Conservation (phyloP, 92 coral and sea anemone species). For the Actinernus sp. region DNA sequence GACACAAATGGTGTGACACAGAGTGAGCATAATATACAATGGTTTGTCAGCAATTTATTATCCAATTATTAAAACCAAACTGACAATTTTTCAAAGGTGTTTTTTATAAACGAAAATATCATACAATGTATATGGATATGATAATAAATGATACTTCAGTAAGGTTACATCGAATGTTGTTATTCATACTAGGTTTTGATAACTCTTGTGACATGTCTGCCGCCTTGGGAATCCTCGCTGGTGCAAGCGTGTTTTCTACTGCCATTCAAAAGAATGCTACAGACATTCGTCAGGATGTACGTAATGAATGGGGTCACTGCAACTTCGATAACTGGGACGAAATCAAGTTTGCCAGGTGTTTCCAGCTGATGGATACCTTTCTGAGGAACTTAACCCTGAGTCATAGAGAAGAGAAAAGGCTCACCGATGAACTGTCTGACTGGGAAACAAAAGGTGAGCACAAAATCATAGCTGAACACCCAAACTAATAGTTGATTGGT, state of each 20-base stretch:
- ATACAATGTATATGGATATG: no score
- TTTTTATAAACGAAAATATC: no score
- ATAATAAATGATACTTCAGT: background rate
- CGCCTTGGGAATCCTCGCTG: constrained; percentile 63
- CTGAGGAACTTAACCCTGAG: constrained; percentile 48
- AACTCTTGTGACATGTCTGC: constrained; percentile 88
- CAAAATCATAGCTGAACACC: no score
- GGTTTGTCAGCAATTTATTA: background rate
- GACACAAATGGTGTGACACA: background rate
- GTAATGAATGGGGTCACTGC: constrained; percentile 94
- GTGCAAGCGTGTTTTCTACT: constrained; percentile 50
- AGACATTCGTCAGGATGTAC: constrained; percentile 61
- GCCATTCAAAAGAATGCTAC: constrained; percentile 56
- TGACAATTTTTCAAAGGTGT: no score
- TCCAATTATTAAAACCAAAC: no score
- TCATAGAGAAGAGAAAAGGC: constrained; percentile 49
- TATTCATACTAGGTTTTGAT: constrained; percentile 62
- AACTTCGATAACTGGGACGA: constrained; percentile 76
- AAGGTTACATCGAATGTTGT: background rate
- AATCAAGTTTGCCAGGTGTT: constrained; percentile 39
- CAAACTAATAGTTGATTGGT: no score
- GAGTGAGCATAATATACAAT: background rate
- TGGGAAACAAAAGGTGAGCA: constrained; percentile 85
- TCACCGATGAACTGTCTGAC: constrained; percentile 50
- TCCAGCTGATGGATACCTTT: constrained; percentile 80